Conservation (phyloP, 2,113 vertebrate species). For the Illadopsis cleaveri region DNA sequence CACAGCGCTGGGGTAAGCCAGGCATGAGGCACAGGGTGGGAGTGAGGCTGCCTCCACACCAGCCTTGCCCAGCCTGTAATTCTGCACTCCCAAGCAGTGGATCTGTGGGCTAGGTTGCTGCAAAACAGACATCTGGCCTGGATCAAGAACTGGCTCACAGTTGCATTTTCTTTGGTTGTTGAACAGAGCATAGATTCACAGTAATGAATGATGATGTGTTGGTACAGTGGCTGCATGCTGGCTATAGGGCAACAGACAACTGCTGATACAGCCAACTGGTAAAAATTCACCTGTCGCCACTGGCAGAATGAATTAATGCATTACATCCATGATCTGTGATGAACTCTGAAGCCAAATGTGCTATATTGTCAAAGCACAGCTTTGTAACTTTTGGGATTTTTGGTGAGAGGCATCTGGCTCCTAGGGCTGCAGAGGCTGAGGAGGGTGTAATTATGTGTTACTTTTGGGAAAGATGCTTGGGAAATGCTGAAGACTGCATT, state of each 20-base stretch:
- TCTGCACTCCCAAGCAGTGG: neutral
- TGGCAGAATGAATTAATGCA: neutral
- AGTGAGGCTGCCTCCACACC: neutral
- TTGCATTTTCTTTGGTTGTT: neutral
- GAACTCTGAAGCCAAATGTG: neutral
- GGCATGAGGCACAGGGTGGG: rapidly evolving
- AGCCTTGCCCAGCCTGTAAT: neutral
- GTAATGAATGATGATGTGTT: neutral
- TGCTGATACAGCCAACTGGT: neutral
- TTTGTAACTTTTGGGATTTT: neutral
- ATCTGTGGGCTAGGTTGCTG: neutral
- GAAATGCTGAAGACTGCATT: constrained; percentile 24
- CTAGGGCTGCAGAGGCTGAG: neutral
- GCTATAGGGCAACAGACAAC: neutral
- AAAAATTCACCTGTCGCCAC: neutral
- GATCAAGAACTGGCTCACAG: neutral
- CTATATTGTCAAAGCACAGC: neutral
- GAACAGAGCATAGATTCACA: neutral
- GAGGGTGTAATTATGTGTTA: neutral
- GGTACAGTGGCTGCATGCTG: neutral
- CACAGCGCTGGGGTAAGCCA: neutral
- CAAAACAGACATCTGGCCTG: neutral
- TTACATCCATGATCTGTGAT: neutral
- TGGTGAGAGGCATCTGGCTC: neutral
- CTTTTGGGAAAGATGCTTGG: neutral